Percentiles rank a stretch among this genome's conserved stretches.
Evolutionary conservation across 2,888 invertebrate species (phyloP).

Genomic region (Eupeodes luniger): DNA sequence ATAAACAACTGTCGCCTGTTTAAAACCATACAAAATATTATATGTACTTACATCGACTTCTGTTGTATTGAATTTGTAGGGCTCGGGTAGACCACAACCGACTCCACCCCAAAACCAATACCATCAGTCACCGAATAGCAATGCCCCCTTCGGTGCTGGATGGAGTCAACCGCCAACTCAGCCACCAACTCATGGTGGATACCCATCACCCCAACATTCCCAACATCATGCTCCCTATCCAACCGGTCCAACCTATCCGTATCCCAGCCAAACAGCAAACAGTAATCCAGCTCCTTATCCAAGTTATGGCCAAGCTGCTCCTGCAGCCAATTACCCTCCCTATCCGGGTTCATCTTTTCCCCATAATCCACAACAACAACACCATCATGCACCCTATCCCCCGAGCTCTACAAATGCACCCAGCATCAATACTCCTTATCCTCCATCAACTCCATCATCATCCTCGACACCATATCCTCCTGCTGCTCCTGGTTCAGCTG

Average conservation of each 20-base stretch:
- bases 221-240: conserved; percentile 76
- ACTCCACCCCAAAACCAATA: conserved; percentile 78
- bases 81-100: conserved; percentile 83
- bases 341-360: conserved; percentile 71
- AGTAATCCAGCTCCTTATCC: conserved; percentile 63
- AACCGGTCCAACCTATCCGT: conserved; percentile 76
- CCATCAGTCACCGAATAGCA: conserved; percentile 60
- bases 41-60: conserved; percentile 46
- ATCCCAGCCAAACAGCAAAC: conserved; percentile 64
- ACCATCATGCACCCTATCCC: conserved; percentile 76
- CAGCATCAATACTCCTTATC: conserved; percentile 54
- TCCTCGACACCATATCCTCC: conserved; percentile 51
- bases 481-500: conserved; percentile 21
- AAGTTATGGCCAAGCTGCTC: conserved; percentile 56
- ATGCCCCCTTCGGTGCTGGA: conserved; percentile 83
- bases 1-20: neutral
- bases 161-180: conserved; percentile 80
- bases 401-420: conserved; percentile 68
- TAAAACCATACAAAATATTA: neutral
- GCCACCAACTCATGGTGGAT: conserved; percentile 68
- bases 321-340: conserved; percentile 48
- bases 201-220: conserved; percentile 75
- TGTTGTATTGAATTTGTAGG: conserved; percentile 81
- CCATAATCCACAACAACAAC: conserved; percentile 74
- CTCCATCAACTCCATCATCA: conserved; percentile 48